Base-by-base conservation (phyloP, 2,888 invertebrate genomes). In the Apodemia zela region DNA sequence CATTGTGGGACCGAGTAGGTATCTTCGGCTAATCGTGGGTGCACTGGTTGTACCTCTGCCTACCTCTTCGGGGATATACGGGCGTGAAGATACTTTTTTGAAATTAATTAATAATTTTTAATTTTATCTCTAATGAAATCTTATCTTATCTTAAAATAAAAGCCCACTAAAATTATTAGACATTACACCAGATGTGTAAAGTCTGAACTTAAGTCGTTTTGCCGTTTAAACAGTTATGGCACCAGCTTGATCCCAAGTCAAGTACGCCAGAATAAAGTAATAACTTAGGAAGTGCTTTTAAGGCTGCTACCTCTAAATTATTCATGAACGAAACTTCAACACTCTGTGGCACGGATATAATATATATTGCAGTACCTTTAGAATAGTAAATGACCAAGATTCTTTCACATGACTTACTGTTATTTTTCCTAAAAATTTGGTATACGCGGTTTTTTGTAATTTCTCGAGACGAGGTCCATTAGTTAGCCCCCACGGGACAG, bases 161-260 rank as follows among this genome's bases (percentile, higher is more conserved):
- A 51, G n/a, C 51, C 13, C 2, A 13, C 18, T 51, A 29, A 45
- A 51, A 33, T 51, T 18, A 49, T 61, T 61, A n/a, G 11, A 8
- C 18, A 25, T 61, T 51, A 47, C 8, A 45, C 38, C 42, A 33
- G 29, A 25, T 17, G 29, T 33, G 33, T 49, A 29, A 10, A 11
- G 29, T 18, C 29, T 13, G 49, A 51, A 61, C 42, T 61, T 61
- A 49, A 61, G 15, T 18, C 42, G 49, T 35, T 33, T 33, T n/a
- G n/a, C 45, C 63, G 35, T 63, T 64, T 15, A 15, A 13, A 59
- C 57, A 61, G 47, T 65, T 62, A 65, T 61, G 65, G 59, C 59
- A 65, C 49, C 65, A 64, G 64, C 63, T 68, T 65, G 67, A 64
- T 67, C 67, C 65, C 67, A 54, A 68, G 67, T 67, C 68, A 68